Base-by-base conservation (phyloP, 2,888 invertebrate species). In the Microctonus hyperodae region DNA sequence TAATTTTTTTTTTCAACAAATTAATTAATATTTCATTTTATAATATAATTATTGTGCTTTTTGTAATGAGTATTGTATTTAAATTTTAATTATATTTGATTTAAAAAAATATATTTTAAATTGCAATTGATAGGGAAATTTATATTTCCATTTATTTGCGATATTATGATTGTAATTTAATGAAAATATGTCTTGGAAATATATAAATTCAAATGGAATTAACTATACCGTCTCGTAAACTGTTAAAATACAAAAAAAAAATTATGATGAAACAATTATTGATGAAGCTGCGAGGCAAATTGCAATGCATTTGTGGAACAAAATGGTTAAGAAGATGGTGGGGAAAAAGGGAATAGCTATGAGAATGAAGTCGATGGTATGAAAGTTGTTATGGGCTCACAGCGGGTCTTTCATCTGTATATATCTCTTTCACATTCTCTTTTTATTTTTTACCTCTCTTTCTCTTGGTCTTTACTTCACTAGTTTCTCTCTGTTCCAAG, bases 281-380 rank as follows among this genome's bases (percentile, higher is more conserved):
- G 59, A 59, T 59, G 44, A 44, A 59, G 59, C 44, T 11, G 25
- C 44, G 67, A 65, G 69, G 67, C 65, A 64, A 69, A 69, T 65
- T 69, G 67, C 50, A 50, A 48, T 44, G n/a, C 40, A 40, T 66
- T 66, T 48, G 16, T 9, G 35, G 51, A 67, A 69, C 61, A 65
- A 69, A 70, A 68, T 25, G 56, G 11, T 33, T 23, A 22, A 48
- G 28, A 35, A 16, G 7, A 7, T 9, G 44, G 16, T 5, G 44
- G 16, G 7, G n/a, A 20, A 16, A 20, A 44, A 7, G 16, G 44
- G 16, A 6, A 20, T 16, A 7, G 16, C 50, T 48, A 57, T 48
- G 51, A 58, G 25, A 55, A 61, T 62, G 22, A 62, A 53, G 53
- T 62, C 35, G 51, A 62, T 6, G 51, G 50, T 50, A 64, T 10